A percentile compares a stretch with the other conserved stretches of the same genome.
Evolutionary conservation across 2,113 vertebrate genomes (phyloP).

Genomic region (Bothrops jararaca): DNA sequence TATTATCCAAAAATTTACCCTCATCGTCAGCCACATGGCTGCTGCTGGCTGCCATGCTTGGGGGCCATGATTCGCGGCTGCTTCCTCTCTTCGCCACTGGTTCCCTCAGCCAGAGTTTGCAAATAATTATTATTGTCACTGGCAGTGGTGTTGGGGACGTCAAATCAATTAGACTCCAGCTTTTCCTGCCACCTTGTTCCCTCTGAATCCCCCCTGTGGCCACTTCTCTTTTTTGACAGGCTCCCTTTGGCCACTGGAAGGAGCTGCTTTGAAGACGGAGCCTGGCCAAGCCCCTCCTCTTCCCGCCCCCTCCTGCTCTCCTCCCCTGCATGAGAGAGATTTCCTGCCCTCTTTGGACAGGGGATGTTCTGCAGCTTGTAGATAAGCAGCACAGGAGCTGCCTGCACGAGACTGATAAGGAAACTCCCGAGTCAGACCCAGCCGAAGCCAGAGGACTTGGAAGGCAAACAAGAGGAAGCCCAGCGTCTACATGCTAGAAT

Average conservation of each 20-base stretch:
- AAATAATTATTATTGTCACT: neutral
- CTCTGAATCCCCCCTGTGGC: neutral
- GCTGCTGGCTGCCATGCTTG: neutral
- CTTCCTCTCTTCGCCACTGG: neutral
- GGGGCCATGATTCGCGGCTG: neutral
- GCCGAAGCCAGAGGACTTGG: slow-evolving; percentile 50
- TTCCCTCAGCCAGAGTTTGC: neutral
- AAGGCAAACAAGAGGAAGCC: slow-evolving; percentile 49
- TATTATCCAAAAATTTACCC: neutral
- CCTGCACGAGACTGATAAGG: slow-evolving; percentile 70
- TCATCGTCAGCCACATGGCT: neutral
- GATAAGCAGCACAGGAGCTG: slow-evolving; percentile 71
- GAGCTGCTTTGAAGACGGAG: slow-evolving; percentile 27
- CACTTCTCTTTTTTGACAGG: slow-evolving; percentile 16
- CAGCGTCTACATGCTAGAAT: slow-evolving; percentile 37
- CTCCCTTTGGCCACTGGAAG: slow-evolving; percentile 15
- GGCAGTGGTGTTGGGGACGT: neutral
- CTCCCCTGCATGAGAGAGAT: slow-evolving; percentile 69
- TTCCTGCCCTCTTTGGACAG: slow-evolving; percentile 75
- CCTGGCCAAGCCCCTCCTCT: too few species aligned
- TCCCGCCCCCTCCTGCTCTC: neutral
- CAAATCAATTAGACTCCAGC: slow-evolving; percentile 17
- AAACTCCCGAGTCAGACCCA: slow-evolving; percentile 50
- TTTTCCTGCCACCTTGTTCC: neutral
- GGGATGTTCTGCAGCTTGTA: slow-evolving; percentile 71